Conservation (phyloP, 1,140 invertebrate species). For the Drosophila equinoxialis region DNA sequence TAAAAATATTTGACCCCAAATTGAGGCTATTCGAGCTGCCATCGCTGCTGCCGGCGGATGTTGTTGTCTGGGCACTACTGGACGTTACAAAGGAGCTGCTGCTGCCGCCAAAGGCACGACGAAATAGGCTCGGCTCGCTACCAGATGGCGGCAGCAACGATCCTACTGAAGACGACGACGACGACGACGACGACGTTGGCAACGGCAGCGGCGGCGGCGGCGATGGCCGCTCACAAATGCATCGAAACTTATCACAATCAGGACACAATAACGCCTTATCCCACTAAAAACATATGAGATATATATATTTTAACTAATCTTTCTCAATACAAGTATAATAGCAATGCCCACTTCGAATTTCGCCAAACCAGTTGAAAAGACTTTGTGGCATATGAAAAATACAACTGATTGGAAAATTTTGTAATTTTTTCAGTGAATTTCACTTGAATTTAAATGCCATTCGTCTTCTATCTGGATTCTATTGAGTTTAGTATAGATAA, state of each 20-base stretch:
- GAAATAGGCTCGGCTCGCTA: constrained; percentile 67
- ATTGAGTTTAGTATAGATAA: too few relatives aligned
- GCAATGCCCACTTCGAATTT: too few relatives aligned
- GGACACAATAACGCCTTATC: constrained; percentile 80
- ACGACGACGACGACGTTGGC: constrained; percentile 26
- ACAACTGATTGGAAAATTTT: too few relatives aligned
- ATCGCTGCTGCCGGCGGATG: constrained; percentile 44
- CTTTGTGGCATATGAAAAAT: too few relatives aligned
- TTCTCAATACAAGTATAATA: neutral
- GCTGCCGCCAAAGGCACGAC: constrained; percentile 69
- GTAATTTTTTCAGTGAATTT: too few relatives aligned
- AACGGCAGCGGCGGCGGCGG: constrained; percentile 22
- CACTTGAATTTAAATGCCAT: too few relatives aligned
- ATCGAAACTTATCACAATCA: constrained; percentile 81
- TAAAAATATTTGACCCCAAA: constrained; percentile 77
- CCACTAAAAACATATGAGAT: constrained; percentile 77
- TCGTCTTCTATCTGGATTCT: too few relatives aligned
- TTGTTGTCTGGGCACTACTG: constrained; percentile 45
- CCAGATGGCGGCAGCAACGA: constrained; percentile 19
- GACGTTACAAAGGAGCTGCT: constrained; percentile 43
- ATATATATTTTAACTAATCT: constrained; percentile 13
- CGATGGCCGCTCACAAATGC: constrained; percentile 66
- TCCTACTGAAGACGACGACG: constrained; percentile 22
- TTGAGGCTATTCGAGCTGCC: constrained; percentile 57
- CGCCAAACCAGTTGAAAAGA: too few relatives aligned